phyloP scores from a whole-genome alignment of 2,888 invertebrate genomes.

The Meiosimyza decipiens region DNA sequence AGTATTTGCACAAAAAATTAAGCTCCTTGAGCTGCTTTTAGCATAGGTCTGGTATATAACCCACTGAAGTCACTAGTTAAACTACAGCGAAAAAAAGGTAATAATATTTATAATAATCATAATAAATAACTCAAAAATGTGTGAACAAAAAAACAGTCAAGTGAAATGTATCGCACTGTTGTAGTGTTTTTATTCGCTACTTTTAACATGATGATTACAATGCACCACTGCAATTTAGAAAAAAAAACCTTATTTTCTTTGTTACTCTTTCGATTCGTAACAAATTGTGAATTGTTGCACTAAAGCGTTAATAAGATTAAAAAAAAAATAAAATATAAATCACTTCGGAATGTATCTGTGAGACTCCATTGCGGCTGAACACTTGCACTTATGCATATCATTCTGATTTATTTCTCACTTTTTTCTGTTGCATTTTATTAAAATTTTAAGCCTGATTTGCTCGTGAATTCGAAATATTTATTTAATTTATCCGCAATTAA shows the following conservation, averaged over 20 bases:
- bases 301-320: background rate
- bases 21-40: slow-evolving; percentile 50
- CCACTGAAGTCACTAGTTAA: slow-evolving; percentile 24
- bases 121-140: too few species aligned
- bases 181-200: too few species aligned
- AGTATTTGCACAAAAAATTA: slow-evolving; percentile 38
- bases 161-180: too few species aligned
- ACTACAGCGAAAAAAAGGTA: background rate
- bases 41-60: slow-evolving; percentile 36
- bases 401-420: background rate
- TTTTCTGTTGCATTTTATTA: background rate
- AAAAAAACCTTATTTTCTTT: too few species aligned
- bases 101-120: background rate
- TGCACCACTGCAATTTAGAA: too few species aligned
- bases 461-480: slow-evolving; percentile 12
- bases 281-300: slow-evolving; percentile 17
- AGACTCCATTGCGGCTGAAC: background rate
- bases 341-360: slow-evolving; percentile 7
- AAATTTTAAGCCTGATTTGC: slow-evolving; percentile 12
- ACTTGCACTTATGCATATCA: slow-evolving; percentile 19
- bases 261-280: background rate
- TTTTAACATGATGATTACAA: too few species aligned
- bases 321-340: background rate
- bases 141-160: too few species aligned
- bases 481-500: slow-evolving; percentile 23